phyloP scores from a whole-genome alignment of 2,113 vertebrate species.

The Zapornia atra region DNA sequence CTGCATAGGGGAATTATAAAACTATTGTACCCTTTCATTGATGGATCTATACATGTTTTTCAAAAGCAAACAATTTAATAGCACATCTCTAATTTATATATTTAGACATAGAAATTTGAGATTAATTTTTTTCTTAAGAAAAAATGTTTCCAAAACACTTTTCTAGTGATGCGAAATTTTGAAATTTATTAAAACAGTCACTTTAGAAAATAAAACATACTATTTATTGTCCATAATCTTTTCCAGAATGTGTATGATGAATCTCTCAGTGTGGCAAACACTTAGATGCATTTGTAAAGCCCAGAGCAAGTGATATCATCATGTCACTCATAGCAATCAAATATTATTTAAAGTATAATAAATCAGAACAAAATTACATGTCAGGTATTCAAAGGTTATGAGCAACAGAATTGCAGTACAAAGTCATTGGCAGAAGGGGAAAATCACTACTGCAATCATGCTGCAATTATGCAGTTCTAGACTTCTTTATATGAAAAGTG shows the following conservation, averaged over 20 bases:
- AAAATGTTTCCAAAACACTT: not conserved
- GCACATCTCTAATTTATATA: not conserved
- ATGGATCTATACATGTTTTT: not conserved
- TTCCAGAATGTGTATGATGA: not conserved
- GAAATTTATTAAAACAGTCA: not conserved
- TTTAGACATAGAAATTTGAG: not conserved
- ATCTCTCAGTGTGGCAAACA: not conserved
- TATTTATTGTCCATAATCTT: not conserved
- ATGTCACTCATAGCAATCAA: conserved; percentile 34
- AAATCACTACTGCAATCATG: conserved; percentile 41
- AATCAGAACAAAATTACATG: conserved; percentile 58
- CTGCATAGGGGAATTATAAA: not conserved
- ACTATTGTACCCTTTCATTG: not conserved
- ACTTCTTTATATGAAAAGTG: conserved; percentile 44
- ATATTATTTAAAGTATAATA: conserved; percentile 49
- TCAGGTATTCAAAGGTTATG: conserved; percentile 52
- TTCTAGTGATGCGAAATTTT: not conserved
- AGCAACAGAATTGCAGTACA: conserved; percentile 23
- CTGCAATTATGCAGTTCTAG: conserved; percentile 12
- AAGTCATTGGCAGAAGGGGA: conserved; percentile 38
- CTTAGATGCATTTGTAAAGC: not conserved
- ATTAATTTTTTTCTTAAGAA: not conserved
- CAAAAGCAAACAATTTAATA: not conserved
- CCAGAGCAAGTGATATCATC: not conserved
- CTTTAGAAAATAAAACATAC: not conserved